Percentiles rank a stretch among this genome's conserved stretches.
These are phyloP conservation scores for Pocota personata DNA, from an alignment of 2,888 invertebrate species.

Conservation along the genomic window DNA sequence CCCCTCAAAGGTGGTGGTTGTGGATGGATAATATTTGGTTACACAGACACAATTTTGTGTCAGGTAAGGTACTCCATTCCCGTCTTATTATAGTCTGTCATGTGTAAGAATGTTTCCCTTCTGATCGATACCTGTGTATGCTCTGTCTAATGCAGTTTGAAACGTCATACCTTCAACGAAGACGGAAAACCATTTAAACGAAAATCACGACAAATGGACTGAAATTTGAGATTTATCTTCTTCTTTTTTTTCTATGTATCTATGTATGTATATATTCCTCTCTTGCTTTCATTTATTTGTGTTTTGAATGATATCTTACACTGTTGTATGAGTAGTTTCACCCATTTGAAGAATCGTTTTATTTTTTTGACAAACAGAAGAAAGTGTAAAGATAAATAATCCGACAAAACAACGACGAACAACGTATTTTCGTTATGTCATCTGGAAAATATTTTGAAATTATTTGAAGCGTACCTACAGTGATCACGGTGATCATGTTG, in stretches of 20 bases:
- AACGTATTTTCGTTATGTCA: slow-evolving; percentile 47
- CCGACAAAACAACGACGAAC: slow-evolving; percentile 6
- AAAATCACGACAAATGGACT: slow-evolving; percentile 43
- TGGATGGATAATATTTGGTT: slow-evolving; percentile 40
- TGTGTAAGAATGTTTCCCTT: slow-evolving; percentile 24
- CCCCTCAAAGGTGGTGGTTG: not conserved
- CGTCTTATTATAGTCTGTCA: not conserved
- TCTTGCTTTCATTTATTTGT: slow-evolving; percentile 12
- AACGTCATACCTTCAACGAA: not conserved
- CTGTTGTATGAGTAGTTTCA: not conserved
- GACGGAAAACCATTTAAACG: slow-evolving; percentile 27
- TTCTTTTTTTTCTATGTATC: not conserved
- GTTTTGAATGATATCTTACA: slow-evolving; percentile 33
- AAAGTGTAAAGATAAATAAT: slow-evolving; percentile 42
- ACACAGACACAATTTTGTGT: slow-evolving; percentile 37
- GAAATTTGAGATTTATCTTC: slow-evolving; percentile 63
- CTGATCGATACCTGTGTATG: slow-evolving; percentile 27
- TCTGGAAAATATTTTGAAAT: slow-evolving; percentile 49
- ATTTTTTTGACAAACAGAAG: slow-evolving; percentile 8
- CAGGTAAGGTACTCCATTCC: slow-evolving; percentile 35
- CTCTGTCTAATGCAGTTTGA: slow-evolving; percentile 21
- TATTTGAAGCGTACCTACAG: slow-evolving; percentile 23
- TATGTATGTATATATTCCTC: not conserved
- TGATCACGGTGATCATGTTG: slow-evolving; percentile 59
- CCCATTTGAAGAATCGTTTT: not conserved